A percentile compares a stretch with the other conserved stretches of the same genome.
These are phyloP conservation scores for Luscinia luscinia DNA, from an alignment of 2,797 vertebrate genomes.

Conservation along the genomic window DNA sequence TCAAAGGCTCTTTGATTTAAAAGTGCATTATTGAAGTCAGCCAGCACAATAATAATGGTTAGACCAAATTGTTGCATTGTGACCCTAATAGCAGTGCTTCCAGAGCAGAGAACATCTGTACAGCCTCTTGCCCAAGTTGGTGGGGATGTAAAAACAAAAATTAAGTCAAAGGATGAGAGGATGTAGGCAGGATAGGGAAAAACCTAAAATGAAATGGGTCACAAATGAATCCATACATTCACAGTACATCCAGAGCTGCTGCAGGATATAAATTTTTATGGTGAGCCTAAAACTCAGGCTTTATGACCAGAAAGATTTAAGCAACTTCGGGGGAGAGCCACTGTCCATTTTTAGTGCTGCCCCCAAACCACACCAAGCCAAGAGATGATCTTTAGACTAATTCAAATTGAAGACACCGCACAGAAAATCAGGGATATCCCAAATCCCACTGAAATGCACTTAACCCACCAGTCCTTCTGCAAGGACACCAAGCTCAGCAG, in stretches of 20 bases:
- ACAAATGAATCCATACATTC: not conserved
- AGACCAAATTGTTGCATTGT: conserved; percentile 51
- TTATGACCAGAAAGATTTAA: conserved; percentile 1
- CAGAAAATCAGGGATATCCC: not conserved
- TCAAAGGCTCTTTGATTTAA: conserved; percentile 64
- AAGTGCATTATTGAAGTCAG: conserved; percentile 35
- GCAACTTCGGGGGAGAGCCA: not conserved
- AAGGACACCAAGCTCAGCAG: not conserved
- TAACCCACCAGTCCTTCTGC: not conserved
- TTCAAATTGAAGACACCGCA: not conserved
- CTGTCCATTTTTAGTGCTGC: not conserved
- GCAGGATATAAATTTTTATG: not conserved
- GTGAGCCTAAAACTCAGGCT: not conserved
- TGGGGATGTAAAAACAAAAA: not conserved
- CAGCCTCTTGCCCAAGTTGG: not conserved
- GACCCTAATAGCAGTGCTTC: conserved; percentile 4
- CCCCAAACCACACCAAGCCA: not conserved
- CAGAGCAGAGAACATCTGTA: not conserved
- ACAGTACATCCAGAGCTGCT: not conserved
- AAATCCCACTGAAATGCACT: not conserved
- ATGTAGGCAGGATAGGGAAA: not conserved
- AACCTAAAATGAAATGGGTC: not conserved
- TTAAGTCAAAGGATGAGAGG: not conserved
- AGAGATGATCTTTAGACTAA: not conserved
- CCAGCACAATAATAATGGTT: conserved; percentile 5